These are phyloP conservation scores for Allophyes oxyacanthae DNA, from an alignment of 2,888 invertebrate genomes.

Conservation along the genomic window DNA sequence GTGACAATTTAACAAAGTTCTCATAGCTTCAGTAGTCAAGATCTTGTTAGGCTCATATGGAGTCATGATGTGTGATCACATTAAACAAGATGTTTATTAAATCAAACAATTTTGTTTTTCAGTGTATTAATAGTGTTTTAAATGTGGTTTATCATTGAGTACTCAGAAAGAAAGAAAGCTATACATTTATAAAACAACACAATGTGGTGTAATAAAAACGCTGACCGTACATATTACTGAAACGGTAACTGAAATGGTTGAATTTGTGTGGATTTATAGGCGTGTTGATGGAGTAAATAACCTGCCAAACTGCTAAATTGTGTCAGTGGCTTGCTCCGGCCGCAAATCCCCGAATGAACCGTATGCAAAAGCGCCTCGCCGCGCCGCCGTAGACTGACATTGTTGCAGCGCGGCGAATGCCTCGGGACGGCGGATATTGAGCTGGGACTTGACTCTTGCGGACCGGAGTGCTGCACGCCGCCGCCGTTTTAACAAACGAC, in stretches of 20 bases:
- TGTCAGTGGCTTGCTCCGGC: slow-evolving; percentile 22
- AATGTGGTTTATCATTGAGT: no score
- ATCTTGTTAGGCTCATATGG: no score
- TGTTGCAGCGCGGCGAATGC: slow-evolving; percentile 33
- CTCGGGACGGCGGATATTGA: slow-evolving; percentile 25
- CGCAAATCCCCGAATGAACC: slow-evolving; percentile 31
- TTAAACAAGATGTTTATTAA: no score
- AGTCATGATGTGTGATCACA: no score
- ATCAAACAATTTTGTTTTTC: no score
- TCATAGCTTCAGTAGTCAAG: no score
- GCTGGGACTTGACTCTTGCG: slow-evolving; percentile 8
- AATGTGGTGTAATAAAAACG: slow-evolving; percentile 2
- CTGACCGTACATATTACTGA: no score
- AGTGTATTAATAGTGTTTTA: no score
- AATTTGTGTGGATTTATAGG: slow-evolving; percentile 17
- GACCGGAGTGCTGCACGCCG: background rate
- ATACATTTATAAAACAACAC: background rate
- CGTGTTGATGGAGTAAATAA: slow-evolving; percentile 25
- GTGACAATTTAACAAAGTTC: no score
- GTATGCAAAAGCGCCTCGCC: slow-evolving; percentile 6
- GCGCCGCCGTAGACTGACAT: slow-evolving; percentile 21
- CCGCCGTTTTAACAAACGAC: slow-evolving; percentile 11
- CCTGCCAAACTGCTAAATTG: slow-evolving; percentile 27
- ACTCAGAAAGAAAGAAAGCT: no score
- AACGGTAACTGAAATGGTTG: slow-evolving; percentile 13